Base-by-base conservation (phyloP, 2,797 vertebrate species). In the Alauda arvensis region DNA sequence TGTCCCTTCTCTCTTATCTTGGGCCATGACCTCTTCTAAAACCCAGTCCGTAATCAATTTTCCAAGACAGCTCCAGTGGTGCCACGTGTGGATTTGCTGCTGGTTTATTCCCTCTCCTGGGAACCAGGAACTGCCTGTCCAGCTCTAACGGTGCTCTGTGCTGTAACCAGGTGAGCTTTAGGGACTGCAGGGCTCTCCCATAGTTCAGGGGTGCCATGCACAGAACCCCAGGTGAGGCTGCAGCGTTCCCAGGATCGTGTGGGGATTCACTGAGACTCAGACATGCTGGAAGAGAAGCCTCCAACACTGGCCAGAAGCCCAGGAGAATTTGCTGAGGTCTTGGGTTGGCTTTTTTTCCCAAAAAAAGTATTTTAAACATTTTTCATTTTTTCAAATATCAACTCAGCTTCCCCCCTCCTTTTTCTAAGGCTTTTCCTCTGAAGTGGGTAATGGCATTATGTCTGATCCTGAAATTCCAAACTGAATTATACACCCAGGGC, bases 361-460 rank as follows among this genome's bases (percentile, higher is more conserved):
- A 62, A 67, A 82, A 89, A 92, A 90, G 79, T 94, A 90, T 95
- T 96, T 95, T 92, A 96, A 95, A 95, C 93, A 94, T 96, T 93
- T 95, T 96, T 95, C 82, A 72, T 96, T 95, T 96, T 97, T 96
- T 96, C 94, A 96, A 96, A 93, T 96, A 96, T 95, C 91, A 91
- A 61, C 91, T 96, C 88, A 60, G 83, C 80, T 94, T 57, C 28
- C 55, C 18, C 29, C 16, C 24, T 66, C 53, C 63, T 53, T 72
- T 62, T 45, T 33, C 57, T 56, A 75, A 77, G 68, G 62, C 31
- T 85, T 68, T 68, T 82, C 75, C 51, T 80, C 72, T 68, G 52
- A 88, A 92, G 93, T 92, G 94, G 96, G 88, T 95, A 96, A 96
- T 10, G 3, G 93, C 76, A 84, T 95, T 92, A 69, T 87, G 94